Percentiles rank a stretch among this genome's conserved stretches.
Evolutionary conservation across 1,140 invertebrate genomes (phyloP).

Genomic region (Platorchestia sp.): DNA sequence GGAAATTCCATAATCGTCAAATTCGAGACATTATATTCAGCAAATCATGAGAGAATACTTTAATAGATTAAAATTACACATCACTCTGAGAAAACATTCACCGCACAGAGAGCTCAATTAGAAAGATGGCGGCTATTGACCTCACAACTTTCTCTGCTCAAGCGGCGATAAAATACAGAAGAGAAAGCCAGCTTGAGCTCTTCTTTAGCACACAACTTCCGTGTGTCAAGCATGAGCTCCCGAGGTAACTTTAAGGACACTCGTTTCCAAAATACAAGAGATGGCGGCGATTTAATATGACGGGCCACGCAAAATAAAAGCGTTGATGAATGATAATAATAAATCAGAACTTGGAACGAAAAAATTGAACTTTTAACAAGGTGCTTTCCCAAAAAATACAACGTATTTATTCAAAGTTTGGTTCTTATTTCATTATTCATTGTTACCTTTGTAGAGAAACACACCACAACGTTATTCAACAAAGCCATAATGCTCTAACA

Average conservation of each 20-base stretch:
- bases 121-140: background rate
- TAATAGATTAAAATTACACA: background rate
- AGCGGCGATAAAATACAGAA: background rate
- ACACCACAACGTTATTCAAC: too few relatives aligned
- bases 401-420: too few relatives aligned
- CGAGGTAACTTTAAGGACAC: background rate
- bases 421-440: too few relatives aligned
- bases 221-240: background rate
- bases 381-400: too few relatives aligned
- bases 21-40: background rate
- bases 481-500: too few relatives aligned
- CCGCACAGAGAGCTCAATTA: background rate
- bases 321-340: too few relatives aligned
- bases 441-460: too few relatives aligned
- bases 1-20: background rate
- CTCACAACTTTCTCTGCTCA: background rate
- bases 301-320: background rate
- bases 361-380: too few relatives aligned
- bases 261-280: background rate
- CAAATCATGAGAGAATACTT: background rate
- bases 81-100: background rate
- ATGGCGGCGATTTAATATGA: too few relatives aligned
- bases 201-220: background rate
- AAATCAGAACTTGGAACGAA: too few relatives aligned
- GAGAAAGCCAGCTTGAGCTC: background rate